These are phyloP conservation scores for Cydia splendana DNA, from an alignment of 1,140 invertebrate genomes.

Conservation along the genomic window DNA sequence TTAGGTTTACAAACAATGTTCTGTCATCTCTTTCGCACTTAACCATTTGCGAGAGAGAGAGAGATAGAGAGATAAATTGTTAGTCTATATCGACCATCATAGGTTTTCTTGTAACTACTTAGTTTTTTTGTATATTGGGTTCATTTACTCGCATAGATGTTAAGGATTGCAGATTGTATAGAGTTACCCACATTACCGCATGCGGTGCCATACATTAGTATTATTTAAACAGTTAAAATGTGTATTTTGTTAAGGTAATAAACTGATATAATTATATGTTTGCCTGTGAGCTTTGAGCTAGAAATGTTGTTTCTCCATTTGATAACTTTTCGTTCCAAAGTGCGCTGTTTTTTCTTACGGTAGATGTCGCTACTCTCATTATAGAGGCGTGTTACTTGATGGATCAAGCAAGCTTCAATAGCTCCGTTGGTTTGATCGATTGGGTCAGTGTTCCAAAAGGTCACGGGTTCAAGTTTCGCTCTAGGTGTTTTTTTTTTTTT, in stretches of 20 bases:
- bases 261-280: neutral
- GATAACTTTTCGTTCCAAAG: too few relatives aligned
- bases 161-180: constrained; percentile 55
- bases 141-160: constrained; percentile 54
- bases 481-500: too few relatives aligned
- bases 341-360: too few relatives aligned
- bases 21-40: constrained; percentile 6
- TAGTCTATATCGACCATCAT: neutral
- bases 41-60: neutral
- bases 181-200: constrained; percentile 70
- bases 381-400: too few relatives aligned
- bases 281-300: neutral
- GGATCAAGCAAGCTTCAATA: too few relatives aligned
- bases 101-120: constrained; percentile 37
- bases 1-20: constrained; percentile 42
- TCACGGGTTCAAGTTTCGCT: too few relatives aligned
- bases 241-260: constrained; percentile 25
- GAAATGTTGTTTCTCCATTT: neutral
- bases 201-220: constrained; percentile 74
- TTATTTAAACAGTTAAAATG: constrained; percentile 44
- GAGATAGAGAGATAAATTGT: neutral
- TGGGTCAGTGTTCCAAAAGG: too few relatives aligned
- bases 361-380: too few relatives aligned
- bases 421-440: too few relatives aligned
- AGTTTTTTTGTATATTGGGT: constrained; percentile 61